Evolutionary conservation across 2,888 invertebrate species (phyloP).

Genomic region (Chaetogeoica ovagalla): DNA sequence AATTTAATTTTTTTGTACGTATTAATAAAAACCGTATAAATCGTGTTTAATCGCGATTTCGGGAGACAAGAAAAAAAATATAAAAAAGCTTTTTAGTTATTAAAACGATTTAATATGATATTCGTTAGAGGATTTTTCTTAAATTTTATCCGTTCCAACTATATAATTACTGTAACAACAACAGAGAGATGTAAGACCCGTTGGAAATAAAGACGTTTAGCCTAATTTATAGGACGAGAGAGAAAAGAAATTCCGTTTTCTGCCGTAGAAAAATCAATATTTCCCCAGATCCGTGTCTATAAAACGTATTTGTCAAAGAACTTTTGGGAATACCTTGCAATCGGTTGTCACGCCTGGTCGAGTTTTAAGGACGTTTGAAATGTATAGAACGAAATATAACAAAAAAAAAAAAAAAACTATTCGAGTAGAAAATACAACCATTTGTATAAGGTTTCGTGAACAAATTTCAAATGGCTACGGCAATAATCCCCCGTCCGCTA

Average conservation of each 20-base stretch:
- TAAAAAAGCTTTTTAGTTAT: no score
- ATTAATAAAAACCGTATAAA: background rate
- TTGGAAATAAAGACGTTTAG: background rate
- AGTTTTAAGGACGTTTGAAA: constrained; percentile 31
- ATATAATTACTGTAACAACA: no score
- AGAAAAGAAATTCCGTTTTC: constrained; percentile 4
- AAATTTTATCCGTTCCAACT: no score
- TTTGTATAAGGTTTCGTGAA: constrained; percentile 28
- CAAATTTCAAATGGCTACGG: constrained; percentile 18
- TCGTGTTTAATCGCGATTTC: background rate
- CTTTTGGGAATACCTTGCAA: constrained; percentile 35
- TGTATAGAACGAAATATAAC: constrained; percentile 6
- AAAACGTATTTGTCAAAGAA: constrained; percentile 36
- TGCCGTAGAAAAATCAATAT: constrained; percentile 2
- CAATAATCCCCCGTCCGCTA: background rate
- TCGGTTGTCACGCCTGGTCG: constrained; percentile 36
- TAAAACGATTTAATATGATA: no score
- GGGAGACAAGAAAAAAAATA: no score
- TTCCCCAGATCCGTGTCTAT: background rate
- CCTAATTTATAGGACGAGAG: background rate
- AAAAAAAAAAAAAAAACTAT: constrained; percentile 14
- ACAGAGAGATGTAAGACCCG: no score
- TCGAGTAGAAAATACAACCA: constrained; percentile 30
- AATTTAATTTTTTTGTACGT: background rate
- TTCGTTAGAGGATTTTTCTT: no score